These are phyloP conservation scores for Atlantisia rogersi DNA, from an alignment of 2,113 vertebrate genomes.

Conservation along the genomic window DNA sequence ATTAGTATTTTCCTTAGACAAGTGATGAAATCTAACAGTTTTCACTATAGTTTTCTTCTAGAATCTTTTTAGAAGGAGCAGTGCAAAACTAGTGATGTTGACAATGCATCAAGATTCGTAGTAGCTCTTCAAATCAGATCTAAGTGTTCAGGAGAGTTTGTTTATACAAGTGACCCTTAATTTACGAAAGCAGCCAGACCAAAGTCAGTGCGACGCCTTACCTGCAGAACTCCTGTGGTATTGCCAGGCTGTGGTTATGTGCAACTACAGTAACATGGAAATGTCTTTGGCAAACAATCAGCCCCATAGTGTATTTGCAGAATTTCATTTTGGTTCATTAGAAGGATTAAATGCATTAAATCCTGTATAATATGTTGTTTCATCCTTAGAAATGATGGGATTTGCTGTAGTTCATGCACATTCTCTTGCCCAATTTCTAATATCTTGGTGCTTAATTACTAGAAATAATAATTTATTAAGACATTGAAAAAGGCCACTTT, in stretches of 20 bases:
- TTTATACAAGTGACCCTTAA: not conserved
- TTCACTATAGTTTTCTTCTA: not conserved
- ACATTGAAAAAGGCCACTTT: not conserved
- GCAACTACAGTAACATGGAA: not conserved
- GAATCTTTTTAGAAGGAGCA: not conserved
- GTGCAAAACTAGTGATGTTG: not conserved
- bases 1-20: not conserved
- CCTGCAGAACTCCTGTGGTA: not conserved
- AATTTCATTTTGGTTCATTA: not conserved
- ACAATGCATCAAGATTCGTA: not conserved
- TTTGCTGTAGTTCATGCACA: not conserved
- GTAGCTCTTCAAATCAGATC: not conserved
- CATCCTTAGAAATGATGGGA: not conserved
- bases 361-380: not conserved
- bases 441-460: not conserved
- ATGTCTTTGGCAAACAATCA: not conserved
- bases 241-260: not conserved
- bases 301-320: not conserved
- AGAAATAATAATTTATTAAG: not conserved
- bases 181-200: not conserved
- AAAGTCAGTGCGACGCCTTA: not conserved
- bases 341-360: not conserved
- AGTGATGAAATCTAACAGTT: not conserved
- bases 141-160: not conserved
- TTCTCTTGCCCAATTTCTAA: not conserved